A percentile compares a stretch with the other conserved stretches of the same genome.
These are phyloP conservation scores for Porites cylindrica DNA, from an alignment of 92 coral and sea anemone species.

Conservation along the genomic window DNA sequence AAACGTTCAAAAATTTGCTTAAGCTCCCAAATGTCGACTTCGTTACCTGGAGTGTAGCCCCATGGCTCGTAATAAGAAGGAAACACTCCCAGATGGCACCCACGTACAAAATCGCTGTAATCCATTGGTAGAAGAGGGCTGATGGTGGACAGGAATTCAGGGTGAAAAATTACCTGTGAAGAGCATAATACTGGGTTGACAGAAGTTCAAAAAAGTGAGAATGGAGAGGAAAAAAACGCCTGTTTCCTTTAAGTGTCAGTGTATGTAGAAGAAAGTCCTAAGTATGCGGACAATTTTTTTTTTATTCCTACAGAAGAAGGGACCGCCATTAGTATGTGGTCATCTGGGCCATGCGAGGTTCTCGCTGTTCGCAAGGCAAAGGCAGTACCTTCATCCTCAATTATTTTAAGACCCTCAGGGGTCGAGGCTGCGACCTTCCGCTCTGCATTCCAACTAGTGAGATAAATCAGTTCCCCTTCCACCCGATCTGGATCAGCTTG, in stretches of 20 bases:
- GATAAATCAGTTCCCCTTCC: no score
- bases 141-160: constrained; percentile 94
- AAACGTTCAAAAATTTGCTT: no score
- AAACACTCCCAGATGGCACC: constrained; percentile 97
- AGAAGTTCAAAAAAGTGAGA: neutral
- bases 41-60: constrained; percentile 98
- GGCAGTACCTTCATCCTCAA: no score
- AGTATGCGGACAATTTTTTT: no score
- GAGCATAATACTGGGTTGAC: neutral
- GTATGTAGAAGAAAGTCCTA: neutral
- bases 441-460: no score
- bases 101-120: constrained; percentile 96
- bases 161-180: constrained; percentile 90
- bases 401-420: no score
- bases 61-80: constrained; percentile 98
- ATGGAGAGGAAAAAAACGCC: neutral
- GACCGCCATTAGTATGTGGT: no score
- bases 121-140: constrained; percentile 97
- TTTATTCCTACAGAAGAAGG: no score
- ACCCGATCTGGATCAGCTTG: no score
- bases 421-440: no score
- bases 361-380: no score
- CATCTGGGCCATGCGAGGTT: no score
- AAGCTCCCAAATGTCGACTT: neutral
- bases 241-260: neutral